Conservation (phyloP, 2,888 invertebrate genomes). For the Andrena haemorrhoa region DNA sequence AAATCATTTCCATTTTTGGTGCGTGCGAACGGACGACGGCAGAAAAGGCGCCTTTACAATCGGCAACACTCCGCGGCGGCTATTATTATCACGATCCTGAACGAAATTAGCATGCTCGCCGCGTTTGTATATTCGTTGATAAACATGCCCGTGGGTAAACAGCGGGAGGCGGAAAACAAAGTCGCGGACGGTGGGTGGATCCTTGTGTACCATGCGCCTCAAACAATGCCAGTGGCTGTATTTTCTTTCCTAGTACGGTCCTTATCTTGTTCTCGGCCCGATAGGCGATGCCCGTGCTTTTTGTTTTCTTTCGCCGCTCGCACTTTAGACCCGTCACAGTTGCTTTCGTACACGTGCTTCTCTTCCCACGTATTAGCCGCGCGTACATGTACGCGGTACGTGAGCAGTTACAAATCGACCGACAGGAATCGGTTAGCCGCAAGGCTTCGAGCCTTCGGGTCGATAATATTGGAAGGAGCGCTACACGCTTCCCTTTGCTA, state of each 20-base stretch:
- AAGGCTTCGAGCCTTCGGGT: slow-evolving; percentile 44
- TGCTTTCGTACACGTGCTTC: slow-evolving; percentile 44
- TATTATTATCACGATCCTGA: slow-evolving; percentile 1
- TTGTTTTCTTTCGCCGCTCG: slow-evolving; percentile 49
- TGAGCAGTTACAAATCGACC: slow-evolving; percentile 49
- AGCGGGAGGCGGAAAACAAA: slow-evolving; percentile 19
- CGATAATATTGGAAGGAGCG: slow-evolving; percentile 60
- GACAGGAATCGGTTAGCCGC: background rate
- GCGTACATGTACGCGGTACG: slow-evolving; percentile 9
- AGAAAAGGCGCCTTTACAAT: too few species aligned
- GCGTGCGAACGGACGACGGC: background rate
- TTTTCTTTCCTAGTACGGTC: slow-evolving; percentile 44
- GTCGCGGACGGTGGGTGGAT: background rate
- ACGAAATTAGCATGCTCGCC: slow-evolving; percentile 7
- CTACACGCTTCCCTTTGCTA: slow-evolving; percentile 13
- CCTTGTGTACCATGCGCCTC: background rate
- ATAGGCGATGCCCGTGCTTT: slow-evolving; percentile 37
- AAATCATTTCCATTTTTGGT: slow-evolving; percentile 65
- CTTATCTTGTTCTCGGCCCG: slow-evolving; percentile 51
- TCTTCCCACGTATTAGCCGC: slow-evolving; percentile 38
- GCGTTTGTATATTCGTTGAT: slow-evolving; percentile 21
- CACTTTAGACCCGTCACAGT: slow-evolving; percentile 64
- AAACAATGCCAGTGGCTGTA: slow-evolving; percentile 30
- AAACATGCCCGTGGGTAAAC: slow-evolving; percentile 16
- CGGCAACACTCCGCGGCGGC: too few species aligned